Evolutionary conservation across 2,113 vertebrate species (phyloP), one percentile per base, ranked within the genome.

Genomic region (Chionomys nivalis): DNA sequence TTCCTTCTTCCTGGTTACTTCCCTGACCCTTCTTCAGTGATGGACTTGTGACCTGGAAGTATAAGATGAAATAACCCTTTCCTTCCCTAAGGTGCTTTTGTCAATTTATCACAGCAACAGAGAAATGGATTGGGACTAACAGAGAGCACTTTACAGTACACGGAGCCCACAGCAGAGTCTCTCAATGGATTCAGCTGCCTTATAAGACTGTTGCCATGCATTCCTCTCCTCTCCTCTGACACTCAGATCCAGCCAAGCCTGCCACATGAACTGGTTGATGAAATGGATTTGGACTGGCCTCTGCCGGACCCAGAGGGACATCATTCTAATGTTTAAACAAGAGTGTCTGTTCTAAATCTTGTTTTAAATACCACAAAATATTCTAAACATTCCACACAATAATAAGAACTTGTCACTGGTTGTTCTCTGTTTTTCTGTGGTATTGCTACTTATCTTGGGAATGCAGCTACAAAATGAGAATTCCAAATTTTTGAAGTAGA

Each of bases 381-480:
- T 90, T 94, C 87, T 83, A 73, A 94, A 61, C 81, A 61, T 39
- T 23, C 23, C 36, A 49, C 19, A 24, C 14, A 55, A 44, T 63
- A 68, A 78, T 81, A 95, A 82, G 89, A 82, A 17, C 66, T 73
- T 82, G 82, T 89, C 78, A 58, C 21, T 68, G 44, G 36, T 89
- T 87, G 47, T 90, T 82, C 39, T 52, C 88, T 65, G 24, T 44
- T 68, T 73, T 39, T 89, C 47, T 87, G 24, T 89, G 66, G 13
- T 36, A 7, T 42, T 49, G 11, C 87, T 79, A 44, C 3, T 33
- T 31, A 55, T 52, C 85, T 96, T 97, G 77, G 63, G 95, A 93
- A 63, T 75, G 68, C 49, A 55, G 44, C 14, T 82, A 65, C 13
- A 91, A 72, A 89, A 28, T 89, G 17, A 11, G 95, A 93, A 24